Conservation (phyloP, 2,113 vertebrate genomes). For the Heterochromis multidens region DNA sequence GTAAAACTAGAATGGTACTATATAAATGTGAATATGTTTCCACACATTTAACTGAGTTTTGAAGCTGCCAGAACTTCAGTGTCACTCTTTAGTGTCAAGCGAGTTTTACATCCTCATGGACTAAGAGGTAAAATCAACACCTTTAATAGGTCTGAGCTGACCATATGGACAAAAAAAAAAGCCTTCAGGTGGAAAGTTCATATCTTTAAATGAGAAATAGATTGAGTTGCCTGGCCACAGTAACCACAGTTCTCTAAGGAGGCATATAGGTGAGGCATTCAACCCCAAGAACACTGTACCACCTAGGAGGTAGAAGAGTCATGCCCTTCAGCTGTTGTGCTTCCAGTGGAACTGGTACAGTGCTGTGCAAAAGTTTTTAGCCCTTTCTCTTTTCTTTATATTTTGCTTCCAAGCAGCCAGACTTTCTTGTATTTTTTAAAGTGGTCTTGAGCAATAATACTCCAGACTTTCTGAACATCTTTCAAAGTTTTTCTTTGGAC, state of each 20-base stretch:
- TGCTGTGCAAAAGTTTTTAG: neutral
- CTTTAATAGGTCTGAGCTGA: neutral
- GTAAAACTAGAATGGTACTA: too few species aligned
- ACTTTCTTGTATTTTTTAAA: neutral
- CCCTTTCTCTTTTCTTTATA: neutral
- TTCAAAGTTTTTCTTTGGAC: neutral
- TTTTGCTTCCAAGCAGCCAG: neutral
- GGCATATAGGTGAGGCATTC: neutral
- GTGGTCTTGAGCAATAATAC: neutral
- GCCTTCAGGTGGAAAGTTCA: neutral
- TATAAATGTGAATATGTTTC: too few species aligned
- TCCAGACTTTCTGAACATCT: neutral
- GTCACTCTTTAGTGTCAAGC: too few species aligned
- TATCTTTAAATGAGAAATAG: neutral
- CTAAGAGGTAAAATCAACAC: neutral
- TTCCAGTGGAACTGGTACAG: neutral
- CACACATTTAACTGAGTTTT: too few species aligned
- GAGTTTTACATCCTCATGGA: too few species aligned
- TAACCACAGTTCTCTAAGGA: neutral
- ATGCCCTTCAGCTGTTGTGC: neutral
- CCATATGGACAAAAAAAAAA: neutral
- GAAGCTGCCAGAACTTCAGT: too few species aligned
- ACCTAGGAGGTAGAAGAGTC: neutral
- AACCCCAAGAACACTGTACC: neutral
- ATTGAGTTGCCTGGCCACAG: neutral